Base-by-base conservation (phyloP, 2,113 vertebrate genomes). In the Trachemys scripta region DNA sequence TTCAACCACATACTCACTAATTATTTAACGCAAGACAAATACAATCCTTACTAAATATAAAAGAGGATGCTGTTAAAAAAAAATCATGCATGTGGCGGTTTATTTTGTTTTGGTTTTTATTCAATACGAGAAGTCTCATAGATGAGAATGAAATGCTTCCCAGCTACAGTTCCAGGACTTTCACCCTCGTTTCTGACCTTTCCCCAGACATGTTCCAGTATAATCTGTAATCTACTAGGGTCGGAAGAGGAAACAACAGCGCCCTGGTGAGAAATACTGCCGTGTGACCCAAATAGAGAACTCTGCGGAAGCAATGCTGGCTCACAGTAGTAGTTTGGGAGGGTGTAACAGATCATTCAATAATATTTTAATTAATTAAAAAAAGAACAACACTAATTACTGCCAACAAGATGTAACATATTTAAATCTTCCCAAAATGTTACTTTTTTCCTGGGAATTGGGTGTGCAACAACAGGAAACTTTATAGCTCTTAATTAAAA, bases 231-330 rank as follows among this genome's bases (percentile, higher is more conserved):
- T 98, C 98, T 98, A 87, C 97, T 96, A 92, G 82, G 97, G 98
- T 98, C 96, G 97, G 98, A 99, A 98, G 97, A 98, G 98, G 98
- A 98, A 99, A 97, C 96, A 98, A 96, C 97, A 97, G 97, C 54
- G 80, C 98, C 98, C 98, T 98, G 96, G 97, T 98, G 98, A 98
- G 98, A 98, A 98, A 97, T n/a, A 92, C 96, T 95, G 98, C 97
- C 98, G 98, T 98, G 97, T 98, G 98, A 98, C 98, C 97, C 88
- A 84, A 92, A 81, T 5, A 87, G 80, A 89, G 97, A 93, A 89
- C 90, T 72, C 89, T 81, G 96, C 76, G 90, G 98, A 98, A 98
- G 98, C 97, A 94, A 92, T 78, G 96, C 97, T 96, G 97, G 97
- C 96, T 98, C 93, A 1, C 82, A 1, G 72, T 84, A 94, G 89